Base-by-base conservation (phyloP, 2,797 vertebrate genomes). In the Halcyon chelicuti region DNA sequence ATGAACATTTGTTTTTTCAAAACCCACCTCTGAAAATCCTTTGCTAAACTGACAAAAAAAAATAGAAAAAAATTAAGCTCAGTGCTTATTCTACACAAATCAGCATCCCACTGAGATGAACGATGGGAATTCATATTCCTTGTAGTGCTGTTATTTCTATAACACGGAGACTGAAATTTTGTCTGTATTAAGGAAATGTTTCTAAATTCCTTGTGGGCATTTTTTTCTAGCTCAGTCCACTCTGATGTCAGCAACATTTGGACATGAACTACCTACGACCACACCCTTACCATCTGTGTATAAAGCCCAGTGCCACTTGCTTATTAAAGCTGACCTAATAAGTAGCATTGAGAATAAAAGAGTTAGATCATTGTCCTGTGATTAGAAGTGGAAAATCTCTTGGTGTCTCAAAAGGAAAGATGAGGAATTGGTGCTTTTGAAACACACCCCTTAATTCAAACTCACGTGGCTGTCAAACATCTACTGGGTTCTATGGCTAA, bases 71-170 rank as follows among this genome's bases (percentile, higher is more conserved):
- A 37, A n/a, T 3, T 31, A 29, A 90, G 68, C 33, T 49, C 31
- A 3, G 28, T 40, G 37, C 47, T 88, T 37, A 40, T 52, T 29
- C 47, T 83, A 88, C 66, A 84, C 49, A 91, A 89, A 93, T 87
- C 85, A 91, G 35, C 74, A 81, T 47, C 61, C 81, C 44, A 58
- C 85, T 39, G 77, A 68, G 80, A 77, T 44, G 39, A 84, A 80
- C 19, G 42, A 86, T 31, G 31, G 39, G 29, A 80, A 87, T 52
- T 71, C 62, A 29, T 23, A 37, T 55, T 86, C 67, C 62, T 94
- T 31, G 40, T 52, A 55, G 83, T 4, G 58, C 10, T 79, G n/a
- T 74, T 71, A 75, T 46, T 81, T 85, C 89, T 71, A 42, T 54
- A 71, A 58, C 66, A 70, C 2, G 14, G 52, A 77, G 31, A 57